phyloP scores from a whole-genome alignment of 2,888 invertebrate genomes.

The Creontiades dilutus region DNA sequence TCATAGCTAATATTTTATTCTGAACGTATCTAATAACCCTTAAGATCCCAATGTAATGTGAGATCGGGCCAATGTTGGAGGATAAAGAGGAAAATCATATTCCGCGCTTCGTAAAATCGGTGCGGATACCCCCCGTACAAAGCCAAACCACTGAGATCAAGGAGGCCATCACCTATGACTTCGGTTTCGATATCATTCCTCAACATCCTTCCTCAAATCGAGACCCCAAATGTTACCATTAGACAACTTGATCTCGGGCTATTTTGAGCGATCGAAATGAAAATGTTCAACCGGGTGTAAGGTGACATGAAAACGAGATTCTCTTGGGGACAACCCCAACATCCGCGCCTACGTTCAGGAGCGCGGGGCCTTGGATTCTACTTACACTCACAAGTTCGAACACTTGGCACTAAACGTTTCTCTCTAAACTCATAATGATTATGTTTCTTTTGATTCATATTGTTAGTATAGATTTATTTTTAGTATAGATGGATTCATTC shows the following conservation, averaged over 20 bases:
- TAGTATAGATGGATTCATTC: too few relatives aligned
- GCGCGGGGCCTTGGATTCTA: not conserved
- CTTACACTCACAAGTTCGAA: not conserved
- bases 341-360: not conserved
- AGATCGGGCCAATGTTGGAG: not conserved
- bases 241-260: not conserved
- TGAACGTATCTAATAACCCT: not conserved
- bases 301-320: not conserved
- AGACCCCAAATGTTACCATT: too few relatives aligned
- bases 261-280: not conserved
- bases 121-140: not conserved
- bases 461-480: too few relatives aligned
- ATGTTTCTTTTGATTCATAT: too few relatives aligned
- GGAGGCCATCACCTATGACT: not conserved
- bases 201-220: not conserved
- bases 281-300: not conserved
- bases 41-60: constrained; percentile 6
- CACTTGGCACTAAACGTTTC: too few relatives aligned
- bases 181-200: not conserved
- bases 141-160: not conserved
- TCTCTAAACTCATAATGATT: too few relatives aligned
- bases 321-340: not conserved
- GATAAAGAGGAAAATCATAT: not conserved
- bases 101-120: not conserved
- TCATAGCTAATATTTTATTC: not conserved